Evolutionary conservation across 2,888 invertebrate species (phyloP).

Genomic region (Drosophila seclusa): DNA sequence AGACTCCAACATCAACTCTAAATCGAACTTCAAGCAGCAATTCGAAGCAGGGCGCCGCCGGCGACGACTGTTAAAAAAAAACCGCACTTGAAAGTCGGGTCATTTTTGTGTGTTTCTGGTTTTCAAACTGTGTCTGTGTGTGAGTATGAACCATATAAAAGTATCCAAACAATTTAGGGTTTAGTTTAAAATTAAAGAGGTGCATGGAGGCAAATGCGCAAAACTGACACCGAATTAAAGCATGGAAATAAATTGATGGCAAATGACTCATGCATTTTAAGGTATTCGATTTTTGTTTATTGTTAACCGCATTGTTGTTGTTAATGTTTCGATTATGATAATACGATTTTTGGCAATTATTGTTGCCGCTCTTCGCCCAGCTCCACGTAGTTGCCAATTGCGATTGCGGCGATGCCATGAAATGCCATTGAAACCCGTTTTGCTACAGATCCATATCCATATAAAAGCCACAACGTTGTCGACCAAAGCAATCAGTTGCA

Average conservation of each 20-base stretch:
- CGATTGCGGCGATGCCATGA: conserved; percentile 34
- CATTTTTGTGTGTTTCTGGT: conserved; percentile 16
- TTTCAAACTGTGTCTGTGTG: conserved; percentile 1
- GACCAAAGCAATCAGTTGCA: conserved; percentile 73
- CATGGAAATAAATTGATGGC: conserved; percentile 73
- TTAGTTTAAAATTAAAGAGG: conserved; percentile 36
- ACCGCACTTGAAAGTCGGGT: conserved; percentile 43
- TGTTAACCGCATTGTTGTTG: conserved; percentile 45
- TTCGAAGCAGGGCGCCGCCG: conserved; percentile 31
- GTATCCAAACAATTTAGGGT: conserved; percentile 51
- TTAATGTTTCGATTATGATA: conserved; percentile 72
- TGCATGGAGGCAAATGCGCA: conserved; percentile 46
- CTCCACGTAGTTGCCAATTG: conserved; percentile 42
- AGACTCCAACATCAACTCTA: conserved; percentile 7
- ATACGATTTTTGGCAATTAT: conserved; percentile 73
- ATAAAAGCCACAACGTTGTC: conserved; percentile 71
- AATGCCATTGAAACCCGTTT: conserved; percentile 55
- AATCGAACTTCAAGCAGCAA: conserved; percentile 8
- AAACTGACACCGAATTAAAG: conserved; percentile 71
- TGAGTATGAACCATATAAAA: conserved; percentile 33
- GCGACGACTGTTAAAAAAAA: conserved; percentile 18
- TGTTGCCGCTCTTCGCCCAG: conserved; percentile 41
- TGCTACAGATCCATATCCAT: conserved; percentile 42
- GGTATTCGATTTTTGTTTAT: conserved; percentile 41
- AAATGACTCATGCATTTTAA: conserved; percentile 78